phyloP scores from a whole-genome alignment of 2,797 vertebrate species.

The Phyllotis vaccarum region DNA sequence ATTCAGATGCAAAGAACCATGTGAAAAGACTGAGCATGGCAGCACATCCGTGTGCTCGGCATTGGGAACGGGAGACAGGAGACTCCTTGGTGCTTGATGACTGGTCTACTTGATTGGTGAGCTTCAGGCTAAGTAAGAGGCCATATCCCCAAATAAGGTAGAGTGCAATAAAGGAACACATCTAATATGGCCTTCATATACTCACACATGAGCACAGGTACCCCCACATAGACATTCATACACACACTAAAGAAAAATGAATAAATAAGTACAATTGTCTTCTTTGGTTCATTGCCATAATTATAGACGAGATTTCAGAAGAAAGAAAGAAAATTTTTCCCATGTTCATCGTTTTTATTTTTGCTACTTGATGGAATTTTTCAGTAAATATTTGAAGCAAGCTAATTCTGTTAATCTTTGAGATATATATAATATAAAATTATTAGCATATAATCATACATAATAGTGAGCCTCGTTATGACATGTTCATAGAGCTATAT shows the following conservation, averaged over 20 bases:
- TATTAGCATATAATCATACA: neutral
- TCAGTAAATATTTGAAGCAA: conserved; percentile 6
- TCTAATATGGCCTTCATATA: neutral
- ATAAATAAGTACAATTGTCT: neutral
- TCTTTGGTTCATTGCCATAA: neutral
- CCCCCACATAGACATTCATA: neutral
- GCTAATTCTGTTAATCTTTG: conserved; percentile 9
- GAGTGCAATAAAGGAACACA: neutral
- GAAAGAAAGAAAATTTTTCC: conserved; percentile 36
- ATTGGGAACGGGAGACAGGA: neutral
- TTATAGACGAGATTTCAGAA: conserved; percentile 33
- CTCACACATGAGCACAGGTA: neutral
- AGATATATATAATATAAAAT: neutral
- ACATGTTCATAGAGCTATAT: neutral
- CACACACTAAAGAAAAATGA: neutral
- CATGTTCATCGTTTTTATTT: conserved; percentile 37
- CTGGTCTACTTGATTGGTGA: neutral
- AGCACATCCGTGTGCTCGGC: neutral
- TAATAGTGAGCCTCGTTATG: neutral
- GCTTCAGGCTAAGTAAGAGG: neutral
- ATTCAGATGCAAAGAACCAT: neutral
- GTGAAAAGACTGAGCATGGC: neutral
- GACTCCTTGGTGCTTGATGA: neutral
- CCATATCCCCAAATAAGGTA: neutral
- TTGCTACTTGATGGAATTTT: conserved; percentile 54